A percentile compares a stretch with the other conserved stretches of the same genome.
phyloP scores from a whole-genome alignment of 30 jellyfish, hydroid and myxozoan genomes.

The Aurelia coerulea region DNA sequence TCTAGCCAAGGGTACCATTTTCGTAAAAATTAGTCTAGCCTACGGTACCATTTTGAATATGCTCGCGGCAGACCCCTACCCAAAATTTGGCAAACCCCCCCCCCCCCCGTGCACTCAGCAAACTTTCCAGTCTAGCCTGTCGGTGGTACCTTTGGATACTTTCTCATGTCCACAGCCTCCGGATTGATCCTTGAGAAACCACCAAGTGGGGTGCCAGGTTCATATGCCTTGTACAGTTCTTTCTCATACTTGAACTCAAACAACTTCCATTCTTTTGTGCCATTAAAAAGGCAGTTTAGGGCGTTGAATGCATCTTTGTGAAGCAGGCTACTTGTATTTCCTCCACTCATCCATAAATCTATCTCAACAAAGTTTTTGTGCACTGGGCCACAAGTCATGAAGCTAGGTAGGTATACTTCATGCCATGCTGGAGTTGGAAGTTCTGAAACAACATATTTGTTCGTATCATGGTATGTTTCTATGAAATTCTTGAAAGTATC shows the following conservation, averaged over 20 bases:
- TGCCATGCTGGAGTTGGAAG: slow-evolving; percentile 87
- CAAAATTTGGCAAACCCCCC: no score
- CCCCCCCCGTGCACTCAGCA: no score
- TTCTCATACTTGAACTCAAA: slow-evolving; percentile 63
- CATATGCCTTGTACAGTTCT: slow-evolving; percentile 42
- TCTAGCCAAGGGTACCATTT: no score
- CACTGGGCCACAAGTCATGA: slow-evolving; percentile 79
- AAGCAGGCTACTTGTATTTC: slow-evolving; percentile 68
- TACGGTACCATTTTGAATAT: no score
- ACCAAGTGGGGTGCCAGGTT: slow-evolving; percentile 38
- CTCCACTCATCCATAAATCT: slow-evolving; percentile 94
- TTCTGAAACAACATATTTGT: slow-evolving; percentile 85
- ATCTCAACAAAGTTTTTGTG: slow-evolving; percentile 69
- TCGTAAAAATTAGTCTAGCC: no score
- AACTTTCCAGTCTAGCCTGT: no score
- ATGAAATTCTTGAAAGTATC: slow-evolving; percentile 75
- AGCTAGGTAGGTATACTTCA: slow-evolving; percentile 64
- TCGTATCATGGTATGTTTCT: slow-evolving; percentile 58
- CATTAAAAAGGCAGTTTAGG: slow-evolving; percentile 80
- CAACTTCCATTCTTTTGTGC: slow-evolving; percentile 86
- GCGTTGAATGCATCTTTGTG: slow-evolving; percentile 94
- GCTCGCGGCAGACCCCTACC: no score
- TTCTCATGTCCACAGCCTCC: slow-evolving; percentile 54
- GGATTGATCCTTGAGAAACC: slow-evolving; percentile 83
- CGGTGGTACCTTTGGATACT: slow-evolving; percentile 42